phyloP scores from a whole-genome alignment of 2,113 vertebrate genomes.

The Sclerurus mexicanus region DNA sequence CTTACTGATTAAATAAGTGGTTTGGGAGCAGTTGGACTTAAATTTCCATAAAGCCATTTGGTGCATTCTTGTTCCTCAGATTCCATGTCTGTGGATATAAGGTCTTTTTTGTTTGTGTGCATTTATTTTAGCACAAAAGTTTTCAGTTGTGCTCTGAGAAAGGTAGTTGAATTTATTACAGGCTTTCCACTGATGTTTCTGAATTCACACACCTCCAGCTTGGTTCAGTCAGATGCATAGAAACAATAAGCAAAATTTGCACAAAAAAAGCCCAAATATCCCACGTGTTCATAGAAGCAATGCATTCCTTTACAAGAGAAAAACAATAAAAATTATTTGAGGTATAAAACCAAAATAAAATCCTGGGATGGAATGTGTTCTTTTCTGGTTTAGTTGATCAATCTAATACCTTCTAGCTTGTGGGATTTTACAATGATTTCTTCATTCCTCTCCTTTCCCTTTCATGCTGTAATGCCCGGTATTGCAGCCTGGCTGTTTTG shows the following conservation, averaged over 20 bases:
- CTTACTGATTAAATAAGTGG: neutral
- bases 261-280: neutral
- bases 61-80: neutral
- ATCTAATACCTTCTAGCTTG: neutral
- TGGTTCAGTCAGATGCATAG: slow-evolving; percentile 15
- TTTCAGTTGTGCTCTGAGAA: slow-evolving; percentile 6
- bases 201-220: neutral
- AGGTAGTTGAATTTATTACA: neutral
- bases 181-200: slow-evolving; percentile 11
- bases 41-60: neutral
- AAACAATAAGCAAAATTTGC: slow-evolving; percentile 28
- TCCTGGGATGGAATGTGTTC: neutral
- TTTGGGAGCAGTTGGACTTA: neutral
- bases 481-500: neutral
- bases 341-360: neutral
- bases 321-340: neutral
- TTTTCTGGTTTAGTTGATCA: neutral
- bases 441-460: neutral
- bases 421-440: neutral
- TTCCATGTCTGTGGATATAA: neutral
- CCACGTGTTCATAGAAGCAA: neutral
- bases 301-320: neutral
- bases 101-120: slow-evolving; percentile 36
- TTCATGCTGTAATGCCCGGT: neutral
- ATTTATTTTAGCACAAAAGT: slow-evolving; percentile 15